Percentiles rank a stretch among this genome's conserved stretches.
phyloP scores from a whole-genome alignment of 2,888 invertebrate species.

The Drosophila helvetica region DNA sequence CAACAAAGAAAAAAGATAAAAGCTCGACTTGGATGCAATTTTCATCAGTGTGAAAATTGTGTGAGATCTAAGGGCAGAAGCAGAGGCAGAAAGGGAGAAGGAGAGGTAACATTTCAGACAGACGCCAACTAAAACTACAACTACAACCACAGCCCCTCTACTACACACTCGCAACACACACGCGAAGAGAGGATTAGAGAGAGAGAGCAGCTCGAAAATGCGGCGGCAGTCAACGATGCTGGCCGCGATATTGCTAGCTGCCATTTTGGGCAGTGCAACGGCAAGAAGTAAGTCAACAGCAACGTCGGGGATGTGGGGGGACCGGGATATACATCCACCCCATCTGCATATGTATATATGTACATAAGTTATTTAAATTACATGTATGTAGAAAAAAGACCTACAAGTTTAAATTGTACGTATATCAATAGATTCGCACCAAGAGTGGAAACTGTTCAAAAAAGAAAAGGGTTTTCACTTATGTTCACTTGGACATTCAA shows the following conservation, averaged over 20 bases:
- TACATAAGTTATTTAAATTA: too few species aligned
- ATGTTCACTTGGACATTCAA: too few species aligned
- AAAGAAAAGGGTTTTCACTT: too few species aligned
- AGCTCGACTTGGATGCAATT: constrained; percentile 63
- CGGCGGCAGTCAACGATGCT: constrained; percentile 82
- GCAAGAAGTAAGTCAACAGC: constrained; percentile 80
- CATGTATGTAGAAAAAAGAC: too few species aligned
- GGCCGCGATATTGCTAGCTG: constrained; percentile 81
- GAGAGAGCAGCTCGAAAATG: constrained; percentile 68
- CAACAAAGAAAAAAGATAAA: constrained; percentile 34
- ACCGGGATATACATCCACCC: too few species aligned
- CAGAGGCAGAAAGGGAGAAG: constrained; percentile 12
- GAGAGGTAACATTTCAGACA: constrained; percentile 40
- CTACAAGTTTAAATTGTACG: too few species aligned
- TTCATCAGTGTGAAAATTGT: constrained; percentile 67
- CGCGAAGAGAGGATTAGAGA: constrained; percentile 8
- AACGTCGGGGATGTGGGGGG: too few species aligned
- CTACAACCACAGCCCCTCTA: constrained; percentile 1
- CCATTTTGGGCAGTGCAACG: constrained; percentile 78
- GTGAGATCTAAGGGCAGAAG: constrained; percentile 25
- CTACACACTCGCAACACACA: not conserved
- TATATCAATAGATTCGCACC: too few species aligned
- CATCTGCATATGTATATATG: too few species aligned
- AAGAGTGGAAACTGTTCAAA: too few species aligned
- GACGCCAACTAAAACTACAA: constrained; percentile 25